A percentile compares a stretch with the other conserved stretches of the same genome.
Evolutionary conservation across 2,797 vertebrate genomes (phyloP).

Genomic region (Champsocephalus esox): DNA sequence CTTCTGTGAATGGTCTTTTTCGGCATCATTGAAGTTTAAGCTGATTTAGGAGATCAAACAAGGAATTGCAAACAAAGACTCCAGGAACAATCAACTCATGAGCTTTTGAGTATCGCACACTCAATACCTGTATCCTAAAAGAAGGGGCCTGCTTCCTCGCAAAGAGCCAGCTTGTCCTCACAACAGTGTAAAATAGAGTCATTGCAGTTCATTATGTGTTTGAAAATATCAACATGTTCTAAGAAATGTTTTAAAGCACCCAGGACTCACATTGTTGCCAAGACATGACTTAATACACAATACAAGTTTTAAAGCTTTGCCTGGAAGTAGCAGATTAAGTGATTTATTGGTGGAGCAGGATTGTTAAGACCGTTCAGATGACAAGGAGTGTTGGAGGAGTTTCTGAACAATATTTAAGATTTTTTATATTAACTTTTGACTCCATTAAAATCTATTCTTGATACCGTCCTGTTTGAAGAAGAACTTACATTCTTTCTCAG

Average conservation of each 20-base stretch:
- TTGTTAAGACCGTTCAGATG: background rate
- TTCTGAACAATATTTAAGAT: slow-evolving; percentile 3
- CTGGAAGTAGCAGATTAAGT: background rate
- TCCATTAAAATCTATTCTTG: background rate
- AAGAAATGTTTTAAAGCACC: slow-evolving; percentile 2
- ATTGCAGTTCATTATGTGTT: background rate
- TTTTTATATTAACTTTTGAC: slow-evolving; percentile 9
- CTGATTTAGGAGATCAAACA: background rate
- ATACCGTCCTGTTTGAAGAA: background rate
- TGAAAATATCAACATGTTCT: background rate
- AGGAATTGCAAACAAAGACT: background rate
- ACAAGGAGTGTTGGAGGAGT: background rate
- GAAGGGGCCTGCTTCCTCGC: background rate
- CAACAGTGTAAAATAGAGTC: background rate
- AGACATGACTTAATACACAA: background rate
- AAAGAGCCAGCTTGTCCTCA: slow-evolving; percentile 3
- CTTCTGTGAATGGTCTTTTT: background rate
- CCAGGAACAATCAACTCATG: background rate
- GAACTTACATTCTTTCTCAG: background rate
- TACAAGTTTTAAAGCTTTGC: background rate
- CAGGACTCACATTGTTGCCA: background rate
- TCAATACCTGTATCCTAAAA: background rate
- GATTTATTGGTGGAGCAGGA: background rate
- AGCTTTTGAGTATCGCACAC: background rate
- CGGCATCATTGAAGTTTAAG: background rate